phyloP scores from a whole-genome alignment of 2,113 vertebrate species.

The Colaptes auratus region DNA sequence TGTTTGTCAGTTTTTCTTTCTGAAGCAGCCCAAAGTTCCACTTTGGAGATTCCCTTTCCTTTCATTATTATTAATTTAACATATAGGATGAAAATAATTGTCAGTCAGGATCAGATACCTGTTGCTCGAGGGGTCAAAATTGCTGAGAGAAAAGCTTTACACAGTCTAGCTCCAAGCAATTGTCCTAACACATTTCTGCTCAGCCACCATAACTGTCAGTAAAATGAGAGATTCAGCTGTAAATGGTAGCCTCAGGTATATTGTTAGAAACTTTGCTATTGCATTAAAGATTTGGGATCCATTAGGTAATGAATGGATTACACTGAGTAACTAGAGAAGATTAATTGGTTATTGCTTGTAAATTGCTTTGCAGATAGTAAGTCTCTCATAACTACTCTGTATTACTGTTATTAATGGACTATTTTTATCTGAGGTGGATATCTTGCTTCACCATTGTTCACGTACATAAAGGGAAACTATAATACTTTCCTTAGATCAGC shows the following conservation, averaged over 20 bases:
- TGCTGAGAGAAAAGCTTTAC: not conserved
- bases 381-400: not conserved
- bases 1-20: too few species aligned
- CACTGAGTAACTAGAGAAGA: not conserved
- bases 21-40: not conserved
- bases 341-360: slow-evolving; percentile 53
- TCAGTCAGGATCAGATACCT: not conserved
- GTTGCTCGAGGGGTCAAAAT: not conserved
- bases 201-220: not conserved
- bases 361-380: slow-evolving; percentile 36
- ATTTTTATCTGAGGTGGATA: slow-evolving; percentile 22
- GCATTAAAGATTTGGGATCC: not conserved
- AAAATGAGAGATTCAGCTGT: not conserved
- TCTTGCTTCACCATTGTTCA: not conserved
- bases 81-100: not conserved
- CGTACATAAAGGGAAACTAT: not conserved
- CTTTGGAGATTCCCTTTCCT: not conserved
- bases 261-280: not conserved
- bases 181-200: not conserved
- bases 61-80: not conserved
- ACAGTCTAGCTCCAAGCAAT: not conserved
- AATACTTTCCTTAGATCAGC: not conserved
- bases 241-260: not conserved
- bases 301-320: slow-evolving; percentile 48
- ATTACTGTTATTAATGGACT: slow-evolving; percentile 44